Percentiles rank a stretch among this genome's conserved stretches.
Evolutionary conservation across 2,797 vertebrate genomes (phyloP).

Genomic region (Harpagifer antarcticus): DNA sequence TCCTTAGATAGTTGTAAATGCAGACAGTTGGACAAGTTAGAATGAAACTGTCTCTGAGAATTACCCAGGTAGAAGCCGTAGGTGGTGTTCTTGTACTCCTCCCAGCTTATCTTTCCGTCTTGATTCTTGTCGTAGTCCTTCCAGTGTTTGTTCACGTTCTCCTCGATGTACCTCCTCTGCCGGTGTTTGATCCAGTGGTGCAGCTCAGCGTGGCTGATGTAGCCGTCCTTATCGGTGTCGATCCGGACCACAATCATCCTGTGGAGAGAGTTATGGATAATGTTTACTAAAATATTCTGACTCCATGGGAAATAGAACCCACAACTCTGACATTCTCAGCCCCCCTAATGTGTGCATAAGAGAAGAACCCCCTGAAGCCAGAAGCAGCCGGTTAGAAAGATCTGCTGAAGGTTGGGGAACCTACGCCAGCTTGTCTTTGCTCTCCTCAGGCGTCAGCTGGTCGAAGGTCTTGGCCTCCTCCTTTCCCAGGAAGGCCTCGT

Average conservation of each 20-base stretch:
- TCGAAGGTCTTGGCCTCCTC: conserved; percentile 93
- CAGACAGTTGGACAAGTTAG: not conserved
- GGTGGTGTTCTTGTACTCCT: conserved; percentile 92
- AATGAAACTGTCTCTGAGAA: not conserved
- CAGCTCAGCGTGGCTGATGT: conserved; percentile 87
- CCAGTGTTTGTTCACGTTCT: conserved; percentile 92
- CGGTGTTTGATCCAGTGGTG: conserved; percentile 92
- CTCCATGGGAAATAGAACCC: not conserved
- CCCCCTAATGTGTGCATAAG: not conserved
- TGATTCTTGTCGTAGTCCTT: conserved; percentile 89
- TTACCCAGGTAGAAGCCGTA: conserved; percentile 90
- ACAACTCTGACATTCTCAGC: not conserved
- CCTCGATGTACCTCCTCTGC: conserved; percentile 91
- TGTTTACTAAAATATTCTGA: not conserved
- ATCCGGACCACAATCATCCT: conserved; percentile 93
- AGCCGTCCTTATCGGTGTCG: conserved; percentile 88
- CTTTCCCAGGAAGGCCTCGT: conserved; percentile 93
- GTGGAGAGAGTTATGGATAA: not conserved
- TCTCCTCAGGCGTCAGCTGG: conserved; percentile 92
- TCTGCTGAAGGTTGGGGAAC: conserved; percentile 19
- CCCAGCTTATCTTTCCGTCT: conserved; percentile 89
- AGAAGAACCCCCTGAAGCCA: not conserved
- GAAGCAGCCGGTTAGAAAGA: not conserved
- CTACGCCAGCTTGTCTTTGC: conserved; percentile 88
- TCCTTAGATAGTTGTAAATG: not conserved